Evolutionary conservation across 2,797 vertebrate genomes (phyloP), one percentile per base, ranked within the genome.

Genomic region (Mus minutoides): DNA sequence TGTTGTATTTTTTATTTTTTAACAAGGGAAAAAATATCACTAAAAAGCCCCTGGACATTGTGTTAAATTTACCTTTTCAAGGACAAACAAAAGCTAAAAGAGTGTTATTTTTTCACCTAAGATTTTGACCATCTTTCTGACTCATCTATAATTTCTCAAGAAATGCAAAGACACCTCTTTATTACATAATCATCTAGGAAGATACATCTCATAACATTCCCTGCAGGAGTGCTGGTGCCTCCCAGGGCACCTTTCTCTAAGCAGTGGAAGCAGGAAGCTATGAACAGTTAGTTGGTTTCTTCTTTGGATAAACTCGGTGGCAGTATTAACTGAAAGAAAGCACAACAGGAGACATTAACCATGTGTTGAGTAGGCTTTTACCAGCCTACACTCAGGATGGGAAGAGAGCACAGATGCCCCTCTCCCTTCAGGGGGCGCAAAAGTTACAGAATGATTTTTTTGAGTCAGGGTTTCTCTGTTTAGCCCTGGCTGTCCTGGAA

Each of bases 41-140:
- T 60, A 40, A 54, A 69, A 91, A 93, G 6, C 54, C 54, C 14
- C 11, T 21, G 22, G 84, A 85, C n/a, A 76, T 89, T 91, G 52
- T 69, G 11, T 40, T 94, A n/a, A 91, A 24, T 88, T 90, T 69
- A 60, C 24, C 62, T 62, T 46, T 82, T n/a, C 54, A 92, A 90
- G 31, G n/a, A 80, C 17, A 31, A 83, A 58, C 40, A 83, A 40
- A 83, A 60, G 6, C n/a, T 92, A 60, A 56, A 84, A 84, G 24
- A 86, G 19, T 1, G 13, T 54, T 85, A 79, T 92, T 86, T 90
- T 16, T 58, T 56, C 46, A 46, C 46, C 46, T 17, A 78, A 29
- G 3, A 0, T 54, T 89, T 62, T 87, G 16, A 29, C 67, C 4
- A 64, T 75, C 10, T 77, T 83, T 62, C 56, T 85, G 73, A 54